phyloP scores from a whole-genome alignment of 1,140 invertebrate species.

The Diuraphis noxia region DNA sequence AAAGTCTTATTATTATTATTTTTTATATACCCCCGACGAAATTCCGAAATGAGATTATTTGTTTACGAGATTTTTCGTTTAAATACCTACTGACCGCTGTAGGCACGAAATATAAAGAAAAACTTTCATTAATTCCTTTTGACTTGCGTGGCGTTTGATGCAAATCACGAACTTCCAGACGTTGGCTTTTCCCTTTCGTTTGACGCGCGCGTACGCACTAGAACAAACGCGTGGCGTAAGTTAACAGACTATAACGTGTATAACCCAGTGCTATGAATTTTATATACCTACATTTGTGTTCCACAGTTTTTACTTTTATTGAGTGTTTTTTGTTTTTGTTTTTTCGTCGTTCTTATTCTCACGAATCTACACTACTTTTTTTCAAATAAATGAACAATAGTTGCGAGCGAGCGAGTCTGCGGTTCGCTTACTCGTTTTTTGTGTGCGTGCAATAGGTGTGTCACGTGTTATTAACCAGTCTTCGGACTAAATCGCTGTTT shows the following conservation, averaged over 20 bases:
- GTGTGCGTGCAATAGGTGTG: not conserved
- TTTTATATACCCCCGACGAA: not conserved
- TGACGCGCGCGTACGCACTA: conserved; percentile 21
- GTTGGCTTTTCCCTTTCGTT: conserved; percentile 42
- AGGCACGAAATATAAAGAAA: not conserved
- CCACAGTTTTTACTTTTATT: conserved; percentile 1
- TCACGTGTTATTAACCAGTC: conserved; percentile 17
- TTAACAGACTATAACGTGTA: not conserved
- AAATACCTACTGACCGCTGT: not conserved
- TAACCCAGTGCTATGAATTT: not conserved
- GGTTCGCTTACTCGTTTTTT: not conserved
- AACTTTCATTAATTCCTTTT: not conserved
- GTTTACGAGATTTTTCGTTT: not conserved
- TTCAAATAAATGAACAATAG: not conserved
- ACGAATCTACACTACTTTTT: not conserved
- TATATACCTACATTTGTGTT: not conserved
- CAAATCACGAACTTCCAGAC: conserved; percentile 16
- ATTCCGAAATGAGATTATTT: not conserved
- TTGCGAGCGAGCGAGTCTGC: not conserved
- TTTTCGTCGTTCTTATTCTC: not conserved
- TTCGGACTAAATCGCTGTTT: not conserved
- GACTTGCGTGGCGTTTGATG: not conserved
- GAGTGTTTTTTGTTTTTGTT: not conserved
- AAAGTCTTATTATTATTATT: too few relatives aligned
- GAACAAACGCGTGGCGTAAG: conserved; percentile 3